Conservation (phyloP, 1,140 invertebrate species). For the Aphaenogaster rudis region DNA sequence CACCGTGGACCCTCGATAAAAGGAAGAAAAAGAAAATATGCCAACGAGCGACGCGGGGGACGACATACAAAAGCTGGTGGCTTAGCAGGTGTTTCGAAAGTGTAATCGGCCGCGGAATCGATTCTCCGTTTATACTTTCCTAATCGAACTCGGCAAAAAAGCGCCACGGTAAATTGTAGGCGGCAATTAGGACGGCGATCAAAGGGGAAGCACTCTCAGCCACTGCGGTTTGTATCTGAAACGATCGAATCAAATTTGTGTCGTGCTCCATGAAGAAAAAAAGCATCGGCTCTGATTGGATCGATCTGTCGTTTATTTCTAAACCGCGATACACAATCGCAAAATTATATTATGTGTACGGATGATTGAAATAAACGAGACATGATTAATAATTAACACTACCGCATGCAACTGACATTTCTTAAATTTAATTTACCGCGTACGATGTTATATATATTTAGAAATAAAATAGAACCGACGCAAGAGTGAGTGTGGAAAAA, state of each 20-base stretch:
- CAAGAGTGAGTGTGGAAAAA: not conserved
- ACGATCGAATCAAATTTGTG: slow-evolving; percentile 58
- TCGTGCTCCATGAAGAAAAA: slow-evolving; percentile 12
- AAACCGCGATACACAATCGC: not conserved
- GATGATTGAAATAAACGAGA: not conserved
- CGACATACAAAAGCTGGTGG: slow-evolving; percentile 5
- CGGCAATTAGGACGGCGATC: slow-evolving; percentile 71
- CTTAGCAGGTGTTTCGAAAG: slow-evolving; percentile 68
- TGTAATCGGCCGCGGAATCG: slow-evolving; percentile 53
- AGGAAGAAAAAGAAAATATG: not conserved
- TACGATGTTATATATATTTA: not conserved
- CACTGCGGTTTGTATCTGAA: slow-evolving; percentile 47
- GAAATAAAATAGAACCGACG: not conserved
- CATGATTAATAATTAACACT: not conserved
- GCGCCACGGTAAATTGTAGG: slow-evolving; percentile 60
- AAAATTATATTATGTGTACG: not conserved
- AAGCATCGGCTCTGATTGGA: not conserved
- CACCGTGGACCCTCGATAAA: not conserved
- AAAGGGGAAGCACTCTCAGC: slow-evolving; percentile 63
- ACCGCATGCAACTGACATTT: not conserved
- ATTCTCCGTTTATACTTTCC: slow-evolving; percentile 48
- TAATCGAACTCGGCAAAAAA: slow-evolving; percentile 46
- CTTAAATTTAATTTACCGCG: not conserved
- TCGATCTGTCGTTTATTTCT: slow-evolving; percentile 5
- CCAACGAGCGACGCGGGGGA: slow-evolving; percentile 24